Percentiles rank a stretch among this genome's conserved stretches.
Conservation (phyloP, 2,113 vertebrate species). For the Blennius ocellaris region DNA sequence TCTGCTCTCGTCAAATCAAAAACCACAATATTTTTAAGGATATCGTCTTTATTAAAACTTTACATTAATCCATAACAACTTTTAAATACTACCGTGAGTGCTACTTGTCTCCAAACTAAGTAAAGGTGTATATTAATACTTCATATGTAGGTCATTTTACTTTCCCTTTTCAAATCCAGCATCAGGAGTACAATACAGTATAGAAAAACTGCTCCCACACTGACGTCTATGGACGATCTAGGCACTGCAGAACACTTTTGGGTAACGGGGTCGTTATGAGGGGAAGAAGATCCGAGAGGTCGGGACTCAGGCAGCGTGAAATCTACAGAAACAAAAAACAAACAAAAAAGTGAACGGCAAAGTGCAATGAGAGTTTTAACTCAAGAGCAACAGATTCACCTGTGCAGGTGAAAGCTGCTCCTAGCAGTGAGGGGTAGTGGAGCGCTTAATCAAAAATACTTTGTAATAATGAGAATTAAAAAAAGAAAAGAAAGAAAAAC, state of each 20-base stretch:
- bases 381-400: constrained; percentile 39
- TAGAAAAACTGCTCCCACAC: constrained; percentile 35
- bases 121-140: constrained; percentile 65
- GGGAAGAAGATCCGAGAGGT: constrained; percentile 10
- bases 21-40: constrained; percentile 35
- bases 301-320: constrained; percentile 24
- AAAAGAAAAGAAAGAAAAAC: constrained; percentile 9
- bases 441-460: constrained; percentile 34
- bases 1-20: constrained; percentile 17
- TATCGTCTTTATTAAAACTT: constrained; percentile 73
- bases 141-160: constrained; percentile 55
- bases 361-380: constrained; percentile 47
- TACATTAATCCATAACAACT: constrained; percentile 55
- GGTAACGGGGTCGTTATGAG: constrained; percentile 44
- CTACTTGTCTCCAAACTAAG: constrained; percentile 51
- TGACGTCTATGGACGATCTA: constrained; percentile 44
- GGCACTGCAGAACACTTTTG: constrained; percentile 50
- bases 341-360: constrained; percentile 37
- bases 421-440: constrained; percentile 15
- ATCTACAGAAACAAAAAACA: constrained; percentile 26
- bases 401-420: constrained; percentile 44
- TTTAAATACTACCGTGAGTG: constrained; percentile 60
- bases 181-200: constrained; percentile 50
- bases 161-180: constrained; percentile 80
- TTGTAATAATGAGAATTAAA: neutral